Percentiles rank a stretch among this genome's conserved stretches.
Evolutionary conservation across 2,888 invertebrate genomes (phyloP).

Genomic region (Clanis bilineata): DNA sequence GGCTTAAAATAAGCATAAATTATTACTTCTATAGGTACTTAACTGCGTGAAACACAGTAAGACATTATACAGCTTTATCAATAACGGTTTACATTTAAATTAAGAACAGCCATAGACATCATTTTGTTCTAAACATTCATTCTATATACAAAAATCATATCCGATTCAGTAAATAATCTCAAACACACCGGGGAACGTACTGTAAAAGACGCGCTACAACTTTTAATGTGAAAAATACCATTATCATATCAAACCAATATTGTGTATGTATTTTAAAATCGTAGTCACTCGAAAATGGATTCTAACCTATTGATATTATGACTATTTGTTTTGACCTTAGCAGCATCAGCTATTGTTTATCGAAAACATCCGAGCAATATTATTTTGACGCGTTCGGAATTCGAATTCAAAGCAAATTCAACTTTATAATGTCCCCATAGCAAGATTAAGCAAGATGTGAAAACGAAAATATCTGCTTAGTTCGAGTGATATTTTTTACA

Average conservation of each 20-base stretch:
- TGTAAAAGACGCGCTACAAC: constrained; percentile 54
- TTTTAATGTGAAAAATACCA: constrained; percentile 81
- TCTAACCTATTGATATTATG: not conserved
- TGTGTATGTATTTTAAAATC: not conserved
- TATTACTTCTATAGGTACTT: too few species aligned
- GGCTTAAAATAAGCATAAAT: too few species aligned
- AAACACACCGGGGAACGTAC: constrained; percentile 39
- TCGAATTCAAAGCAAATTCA: not conserved
- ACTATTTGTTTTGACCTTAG: not conserved
- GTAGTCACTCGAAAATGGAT: not conserved
- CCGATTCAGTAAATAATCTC: constrained; percentile 17
- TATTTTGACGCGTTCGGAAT: not conserved
- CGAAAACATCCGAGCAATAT: not conserved
- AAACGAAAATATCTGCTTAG: constrained; percentile 21
- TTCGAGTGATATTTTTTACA: constrained; percentile 39
- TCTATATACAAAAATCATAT: constrained; percentile 18
- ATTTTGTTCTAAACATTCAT: constrained; percentile 7
- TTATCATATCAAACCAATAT: constrained; percentile 59
- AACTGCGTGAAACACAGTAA: too few species aligned
- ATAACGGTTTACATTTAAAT: not conserved
- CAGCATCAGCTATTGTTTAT: not conserved
- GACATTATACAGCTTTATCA: not conserved
- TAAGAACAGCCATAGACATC: not conserved
- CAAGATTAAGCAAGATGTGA: not conserved
- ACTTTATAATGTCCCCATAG: not conserved